Evolutionary conservation across 2,888 invertebrate species (phyloP).

Genomic region (Calephelis perditalis): DNA sequence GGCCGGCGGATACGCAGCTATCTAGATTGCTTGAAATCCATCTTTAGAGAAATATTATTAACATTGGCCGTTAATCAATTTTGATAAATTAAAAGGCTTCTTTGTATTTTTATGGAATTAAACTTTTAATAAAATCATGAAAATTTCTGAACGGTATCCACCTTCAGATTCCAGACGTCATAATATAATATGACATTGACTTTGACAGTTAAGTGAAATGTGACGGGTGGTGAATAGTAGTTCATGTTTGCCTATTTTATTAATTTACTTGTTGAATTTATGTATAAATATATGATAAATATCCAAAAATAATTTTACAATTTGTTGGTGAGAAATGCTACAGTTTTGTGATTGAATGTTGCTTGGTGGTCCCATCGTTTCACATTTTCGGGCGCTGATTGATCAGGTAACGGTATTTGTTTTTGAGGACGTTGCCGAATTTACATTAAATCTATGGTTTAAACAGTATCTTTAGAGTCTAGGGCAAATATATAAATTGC

Average conservation of each 20-base stretch:
- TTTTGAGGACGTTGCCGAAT: conserved; percentile 57
- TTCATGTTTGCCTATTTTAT: conserved; percentile 60
- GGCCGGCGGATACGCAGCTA: too few relatives aligned
- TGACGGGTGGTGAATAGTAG: conserved; percentile 48
- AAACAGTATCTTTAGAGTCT: not conserved
- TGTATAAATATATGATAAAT: conserved; percentile 50
- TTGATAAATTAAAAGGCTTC: too few relatives aligned
- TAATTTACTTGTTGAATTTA: conserved; percentile 71
- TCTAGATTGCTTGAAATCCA: too few relatives aligned
- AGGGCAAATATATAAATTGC: not conserved
- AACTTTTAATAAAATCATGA: too few relatives aligned
- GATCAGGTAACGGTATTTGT: conserved; percentile 74
- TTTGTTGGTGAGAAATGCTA: conserved; percentile 47
- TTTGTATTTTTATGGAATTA: too few relatives aligned
- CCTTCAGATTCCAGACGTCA: conserved; percentile 28
- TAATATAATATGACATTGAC: conserved; percentile 20
- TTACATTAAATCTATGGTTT: conserved; percentile 1
- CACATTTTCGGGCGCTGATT: conserved; percentile 43
- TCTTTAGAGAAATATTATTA: too few relatives aligned
- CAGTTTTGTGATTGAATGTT: conserved; percentile 41
- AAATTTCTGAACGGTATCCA: conserved; percentile 33
- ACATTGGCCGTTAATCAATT: too few relatives aligned
- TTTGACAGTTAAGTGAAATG: conserved; percentile 50
- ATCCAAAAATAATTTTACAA: conserved; percentile 36
- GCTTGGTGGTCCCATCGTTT: conserved; percentile 39